These are phyloP conservation scores for Actenoides lindsayi DNA, from an alignment of 2,113 vertebrate genomes.

Conservation along the genomic window DNA sequence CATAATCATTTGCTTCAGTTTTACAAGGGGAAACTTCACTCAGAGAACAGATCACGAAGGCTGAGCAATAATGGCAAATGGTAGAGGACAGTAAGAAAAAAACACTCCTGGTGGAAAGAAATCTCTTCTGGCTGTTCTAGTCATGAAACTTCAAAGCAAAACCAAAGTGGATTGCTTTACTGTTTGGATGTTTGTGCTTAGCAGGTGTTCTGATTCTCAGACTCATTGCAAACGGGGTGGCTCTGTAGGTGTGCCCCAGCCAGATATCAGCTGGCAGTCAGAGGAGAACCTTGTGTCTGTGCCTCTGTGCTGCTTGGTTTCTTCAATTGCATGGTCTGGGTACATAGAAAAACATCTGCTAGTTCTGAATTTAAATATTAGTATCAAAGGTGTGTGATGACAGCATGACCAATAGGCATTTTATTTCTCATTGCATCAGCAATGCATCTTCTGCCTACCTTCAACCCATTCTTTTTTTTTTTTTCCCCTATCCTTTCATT, in stretches of 20 bases:
- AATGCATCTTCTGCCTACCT: neutral
- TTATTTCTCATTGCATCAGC: neutral
- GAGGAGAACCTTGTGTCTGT: neutral
- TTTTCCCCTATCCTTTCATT: neutral
- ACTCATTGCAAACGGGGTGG: rapidly evolving
- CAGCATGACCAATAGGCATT: neutral
- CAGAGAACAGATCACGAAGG: neutral
- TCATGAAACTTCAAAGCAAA: neutral
- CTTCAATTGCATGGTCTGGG: neutral
- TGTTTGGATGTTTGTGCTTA: neutral
- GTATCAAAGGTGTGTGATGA: neutral
- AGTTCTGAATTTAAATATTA: neutral
- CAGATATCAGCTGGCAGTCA: rapidly evolving
- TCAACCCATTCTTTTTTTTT: neutral
- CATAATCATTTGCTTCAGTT: neutral
- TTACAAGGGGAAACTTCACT: neutral
- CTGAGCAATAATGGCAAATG: neutral
- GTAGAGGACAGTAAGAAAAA: neutral
- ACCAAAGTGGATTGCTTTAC: neutral
- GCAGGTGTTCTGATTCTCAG: neutral
- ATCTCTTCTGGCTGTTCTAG: neutral
- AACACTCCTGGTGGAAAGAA: neutral
- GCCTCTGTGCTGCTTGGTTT: neutral
- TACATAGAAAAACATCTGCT: neutral
- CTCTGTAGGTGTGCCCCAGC: neutral